Evolutionary conservation across 2,113 vertebrate species (phyloP), one percentile per base, ranked within the genome.

Genomic region (Rhabdornis inornatus): DNA sequence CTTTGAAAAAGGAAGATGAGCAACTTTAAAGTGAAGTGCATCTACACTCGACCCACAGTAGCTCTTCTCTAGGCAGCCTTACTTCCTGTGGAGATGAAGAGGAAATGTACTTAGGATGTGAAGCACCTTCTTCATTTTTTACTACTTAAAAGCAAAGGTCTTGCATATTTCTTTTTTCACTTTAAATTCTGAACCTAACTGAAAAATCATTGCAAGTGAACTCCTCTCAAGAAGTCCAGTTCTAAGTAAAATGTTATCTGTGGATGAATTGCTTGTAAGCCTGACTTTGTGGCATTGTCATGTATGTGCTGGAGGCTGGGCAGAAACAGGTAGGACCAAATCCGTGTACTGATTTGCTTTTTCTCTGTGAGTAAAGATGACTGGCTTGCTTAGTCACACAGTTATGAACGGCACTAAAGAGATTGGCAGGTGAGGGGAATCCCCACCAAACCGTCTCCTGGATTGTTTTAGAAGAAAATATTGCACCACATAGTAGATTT

Each of bases 351-450:
- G 92, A 77, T 96, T 90, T 96, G 74, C 82, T 93, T 96, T 95
- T 94, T 91, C 68, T 68, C 83, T 91, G 56, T 97, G 92, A 97
- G 87, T 96, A 87, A 96, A 94, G 92, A 95, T 96, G 95, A 96
- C 60, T 74, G 76, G 52, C 39, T 84, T 69, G 57, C 93, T 89
- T 95, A 97, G 91, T 97, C 89, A 96, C 71, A 52, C 45, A 88
- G 39, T 47, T 72, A 53, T 78, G 87, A 94, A 85, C 63, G 94
- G 45, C 55, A 37, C 63, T 92, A 39, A 87, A 92, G 70, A 91
- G 77, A 81, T 77, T 82, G 65, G 27, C 66, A 40, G 52, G 33
- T 28, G 40, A 90, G 94, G 97, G 97, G 96, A 96, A 97, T 96
- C 92, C 96, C 97, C 92, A 64, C 88, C 27, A 9, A 97, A 97